Evolutionary conservation across 2,113 vertebrate species (phyloP).

Genomic region (Amphilophus citrinellus): DNA sequence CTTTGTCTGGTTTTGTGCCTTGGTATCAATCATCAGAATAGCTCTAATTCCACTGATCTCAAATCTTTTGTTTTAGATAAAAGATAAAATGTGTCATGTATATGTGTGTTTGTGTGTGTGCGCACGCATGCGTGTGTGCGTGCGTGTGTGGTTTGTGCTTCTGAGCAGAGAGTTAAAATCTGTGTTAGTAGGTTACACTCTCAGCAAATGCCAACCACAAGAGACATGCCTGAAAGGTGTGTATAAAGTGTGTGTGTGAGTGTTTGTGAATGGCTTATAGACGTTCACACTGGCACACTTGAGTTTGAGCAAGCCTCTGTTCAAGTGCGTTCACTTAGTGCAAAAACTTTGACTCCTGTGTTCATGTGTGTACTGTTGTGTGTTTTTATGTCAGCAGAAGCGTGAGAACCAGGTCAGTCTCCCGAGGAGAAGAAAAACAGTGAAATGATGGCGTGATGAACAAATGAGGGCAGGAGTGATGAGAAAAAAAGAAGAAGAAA

Average conservation of each 20-base stretch:
- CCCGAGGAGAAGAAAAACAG: slow-evolving; percentile 27
- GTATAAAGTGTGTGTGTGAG: slow-evolving; percentile 1
- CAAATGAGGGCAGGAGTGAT: slow-evolving; percentile 50
- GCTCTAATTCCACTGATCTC: neutral
- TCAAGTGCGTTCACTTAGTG: neutral
- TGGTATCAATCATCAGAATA: neutral
- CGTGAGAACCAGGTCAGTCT: slow-evolving; percentile 67
- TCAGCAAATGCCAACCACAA: slow-evolving; percentile 66
- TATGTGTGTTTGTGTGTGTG: too few relatives aligned
- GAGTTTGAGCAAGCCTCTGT: neutral
- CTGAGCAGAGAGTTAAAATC: slow-evolving; percentile 49
- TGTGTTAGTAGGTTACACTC: slow-evolving; percentile 73
- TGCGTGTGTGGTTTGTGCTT: slow-evolving; percentile 29
- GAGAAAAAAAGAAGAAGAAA: slow-evolving; percentile 36
- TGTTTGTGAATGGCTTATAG: slow-evolving; percentile 1
- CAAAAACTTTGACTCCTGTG: slow-evolving; percentile 3
- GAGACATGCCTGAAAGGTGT: slow-evolving; percentile 51
- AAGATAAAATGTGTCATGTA: neutral
- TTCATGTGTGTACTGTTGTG: neutral
- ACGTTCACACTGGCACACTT: neutral
- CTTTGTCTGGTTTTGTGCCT: neutral
- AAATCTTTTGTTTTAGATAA: neutral
- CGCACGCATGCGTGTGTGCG: neutral
- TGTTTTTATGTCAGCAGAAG: slow-evolving; percentile 49
- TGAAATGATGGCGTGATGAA: slow-evolving; percentile 34